These are phyloP conservation scores for Conistra vaccinii DNA, from an alignment of 2,888 invertebrate genomes.

Conservation along the genomic window DNA sequence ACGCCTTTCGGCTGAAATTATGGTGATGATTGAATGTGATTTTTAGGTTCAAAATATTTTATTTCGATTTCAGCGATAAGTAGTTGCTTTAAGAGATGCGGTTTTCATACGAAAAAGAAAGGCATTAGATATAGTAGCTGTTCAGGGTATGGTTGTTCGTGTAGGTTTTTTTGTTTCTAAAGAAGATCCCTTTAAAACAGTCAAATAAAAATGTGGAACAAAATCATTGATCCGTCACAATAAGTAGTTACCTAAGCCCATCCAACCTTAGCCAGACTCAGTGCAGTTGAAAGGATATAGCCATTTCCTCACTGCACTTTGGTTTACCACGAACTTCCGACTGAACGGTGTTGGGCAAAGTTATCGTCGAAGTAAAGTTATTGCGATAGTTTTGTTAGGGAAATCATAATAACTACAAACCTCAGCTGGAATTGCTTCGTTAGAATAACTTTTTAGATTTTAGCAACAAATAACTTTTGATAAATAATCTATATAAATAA, in stretches of 20 bases:
- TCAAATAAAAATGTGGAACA: too few relatives aligned
- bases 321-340: conserved; percentile 30
- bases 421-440: conserved; percentile 5
- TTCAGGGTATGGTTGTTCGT: too few relatives aligned
- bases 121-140: background rate
- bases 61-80: background rate
- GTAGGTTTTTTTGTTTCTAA: background rate
- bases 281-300: conserved; percentile 22
- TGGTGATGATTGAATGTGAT: too few relatives aligned
- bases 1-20: too few relatives aligned
- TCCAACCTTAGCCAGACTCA: background rate
- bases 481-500: background rate
- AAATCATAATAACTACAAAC: conserved; percentile 27
- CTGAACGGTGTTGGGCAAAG: conserved; percentile 34
- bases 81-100: background rate
- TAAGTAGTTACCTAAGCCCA: background rate
- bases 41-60: background rate
- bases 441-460: background rate
- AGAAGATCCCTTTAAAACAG: too few relatives aligned
- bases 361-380: conserved; percentile 52
- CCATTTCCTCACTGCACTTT: conserved; percentile 40
- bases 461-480: background rate
- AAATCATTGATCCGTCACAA: too few relatives aligned
- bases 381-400: conserved; percentile 37
- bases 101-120: background rate